Evolutionary conservation across 2,888 invertebrate species (phyloP).

Genomic region (Meteorus cinctellus): DNA sequence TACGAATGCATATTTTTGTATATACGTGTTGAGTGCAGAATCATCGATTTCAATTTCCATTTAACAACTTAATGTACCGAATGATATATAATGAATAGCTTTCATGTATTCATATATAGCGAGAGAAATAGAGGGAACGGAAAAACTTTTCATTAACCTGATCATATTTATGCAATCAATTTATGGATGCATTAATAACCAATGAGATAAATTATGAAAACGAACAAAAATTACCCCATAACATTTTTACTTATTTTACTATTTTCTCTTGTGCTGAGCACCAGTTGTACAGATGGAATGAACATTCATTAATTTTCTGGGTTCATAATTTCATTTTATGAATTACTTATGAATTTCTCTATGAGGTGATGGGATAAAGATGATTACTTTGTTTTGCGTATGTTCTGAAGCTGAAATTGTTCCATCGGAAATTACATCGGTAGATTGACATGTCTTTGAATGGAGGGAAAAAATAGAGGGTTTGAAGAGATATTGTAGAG

Average conservation of each 20-base stretch:
- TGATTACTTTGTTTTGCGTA: too few species aligned
- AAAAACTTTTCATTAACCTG: constrained; percentile 69
- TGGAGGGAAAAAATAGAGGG: not conserved
- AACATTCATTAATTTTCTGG: too few species aligned
- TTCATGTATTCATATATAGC: constrained; percentile 7
- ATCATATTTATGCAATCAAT: constrained; percentile 36
- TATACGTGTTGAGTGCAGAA: constrained; percentile 45
- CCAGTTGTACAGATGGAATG: too few species aligned
- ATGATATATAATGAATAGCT: constrained; percentile 60
- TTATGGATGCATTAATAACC: not conserved
- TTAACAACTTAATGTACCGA: constrained; percentile 71
- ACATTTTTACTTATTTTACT: not conserved
- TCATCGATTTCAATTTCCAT: constrained; percentile 71
- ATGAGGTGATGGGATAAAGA: not conserved
- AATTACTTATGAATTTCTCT: too few species aligned
- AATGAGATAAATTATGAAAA: not conserved
- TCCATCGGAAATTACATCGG: constrained; percentile 40
- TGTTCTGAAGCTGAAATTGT: not conserved
- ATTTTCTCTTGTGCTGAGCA: not conserved
- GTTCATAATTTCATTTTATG: too few species aligned
- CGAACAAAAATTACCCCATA: constrained; percentile 13
- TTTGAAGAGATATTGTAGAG: not conserved
- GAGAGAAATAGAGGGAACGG: constrained; percentile 41
- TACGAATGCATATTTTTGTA: constrained; percentile 20
- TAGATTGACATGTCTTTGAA: constrained; percentile 48